Conservation (phyloP, 1,140 invertebrate species). For the Trachymyrmex cornetzi region DNA sequence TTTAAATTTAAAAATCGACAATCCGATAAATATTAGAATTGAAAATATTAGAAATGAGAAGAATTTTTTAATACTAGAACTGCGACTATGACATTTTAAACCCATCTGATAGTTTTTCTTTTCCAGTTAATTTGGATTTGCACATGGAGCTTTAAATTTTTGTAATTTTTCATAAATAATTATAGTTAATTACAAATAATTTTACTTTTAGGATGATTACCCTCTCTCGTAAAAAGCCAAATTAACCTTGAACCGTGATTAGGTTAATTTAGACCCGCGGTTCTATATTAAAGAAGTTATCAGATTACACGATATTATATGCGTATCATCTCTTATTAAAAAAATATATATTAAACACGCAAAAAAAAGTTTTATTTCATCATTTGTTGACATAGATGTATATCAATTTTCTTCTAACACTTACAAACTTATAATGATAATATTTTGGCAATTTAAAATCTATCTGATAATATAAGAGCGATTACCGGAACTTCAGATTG, state of each 20-base stretch:
- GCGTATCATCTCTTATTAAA: background rate
- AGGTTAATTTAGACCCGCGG: too few species aligned
- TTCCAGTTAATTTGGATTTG: too few species aligned
- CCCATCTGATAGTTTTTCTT: too few species aligned
- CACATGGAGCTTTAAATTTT: too few species aligned
- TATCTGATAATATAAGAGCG: conserved; percentile 26
- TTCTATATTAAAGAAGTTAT: too few species aligned
- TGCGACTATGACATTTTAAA: too few species aligned
- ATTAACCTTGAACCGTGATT: too few species aligned
- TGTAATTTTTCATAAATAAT: too few species aligned
- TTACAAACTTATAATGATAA: background rate
- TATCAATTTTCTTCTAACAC: conserved; percentile 16
- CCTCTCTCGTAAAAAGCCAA: too few species aligned
- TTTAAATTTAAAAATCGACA: conserved; percentile 1
- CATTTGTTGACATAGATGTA: background rate
- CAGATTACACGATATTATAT: too few species aligned
- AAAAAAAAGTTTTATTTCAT: background rate
- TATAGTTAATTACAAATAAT: too few species aligned
- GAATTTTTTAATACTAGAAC: background rate
- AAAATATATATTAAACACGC: background rate
- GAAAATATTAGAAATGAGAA: background rate
- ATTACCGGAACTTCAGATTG: conserved; percentile 31
- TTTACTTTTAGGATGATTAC: too few species aligned
- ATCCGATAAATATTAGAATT: background rate
- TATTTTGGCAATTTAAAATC: conserved; percentile 13